These are phyloP conservation scores for Pempheris klunzingeri DNA, from an alignment of 2,797 vertebrate genomes.

Conservation along the genomic window DNA sequence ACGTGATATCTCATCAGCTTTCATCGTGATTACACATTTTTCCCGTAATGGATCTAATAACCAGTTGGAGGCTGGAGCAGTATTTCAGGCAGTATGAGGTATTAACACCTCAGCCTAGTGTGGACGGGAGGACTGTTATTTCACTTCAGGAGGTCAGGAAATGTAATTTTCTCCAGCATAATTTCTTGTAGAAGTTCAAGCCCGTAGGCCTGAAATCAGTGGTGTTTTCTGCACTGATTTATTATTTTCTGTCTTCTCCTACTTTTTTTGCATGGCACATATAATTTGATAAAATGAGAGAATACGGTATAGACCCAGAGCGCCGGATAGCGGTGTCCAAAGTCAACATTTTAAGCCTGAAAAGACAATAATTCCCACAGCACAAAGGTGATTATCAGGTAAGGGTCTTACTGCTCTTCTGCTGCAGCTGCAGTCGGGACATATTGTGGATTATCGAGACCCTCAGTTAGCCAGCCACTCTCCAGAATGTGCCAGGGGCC, in stretches of 20 bases:
- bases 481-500: constrained; percentile 3
- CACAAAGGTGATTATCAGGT: constrained; percentile 16
- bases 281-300: background rate
- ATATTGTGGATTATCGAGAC: constrained; percentile 18
- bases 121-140: constrained; percentile 22
- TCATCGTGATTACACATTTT: constrained; percentile 48
- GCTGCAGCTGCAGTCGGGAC: constrained; percentile 4
- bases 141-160: constrained; percentile 43
- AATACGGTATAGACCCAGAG: background rate
- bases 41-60: constrained; percentile 54
- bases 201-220: constrained; percentile 7
- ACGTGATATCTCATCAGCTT: constrained; percentile 43
- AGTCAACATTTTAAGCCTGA: constrained; percentile 7
- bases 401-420: background rate
- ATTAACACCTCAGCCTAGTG: constrained; percentile 32
- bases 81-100: constrained; percentile 24
- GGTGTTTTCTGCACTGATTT: constrained; percentile 24
- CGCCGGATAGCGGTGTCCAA: background rate
- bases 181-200: constrained; percentile 36
- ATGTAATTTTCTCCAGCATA: constrained; percentile 50
- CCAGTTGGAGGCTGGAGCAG: constrained; percentile 21
- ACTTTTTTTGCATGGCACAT: constrained; percentile 14
- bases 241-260: constrained; percentile 18
- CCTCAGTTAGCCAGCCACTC: background rate
- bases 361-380: constrained; percentile 15